Evolutionary conservation across 2,797 vertebrate genomes (phyloP).

Genomic region (Chrysolophus pictus): DNA sequence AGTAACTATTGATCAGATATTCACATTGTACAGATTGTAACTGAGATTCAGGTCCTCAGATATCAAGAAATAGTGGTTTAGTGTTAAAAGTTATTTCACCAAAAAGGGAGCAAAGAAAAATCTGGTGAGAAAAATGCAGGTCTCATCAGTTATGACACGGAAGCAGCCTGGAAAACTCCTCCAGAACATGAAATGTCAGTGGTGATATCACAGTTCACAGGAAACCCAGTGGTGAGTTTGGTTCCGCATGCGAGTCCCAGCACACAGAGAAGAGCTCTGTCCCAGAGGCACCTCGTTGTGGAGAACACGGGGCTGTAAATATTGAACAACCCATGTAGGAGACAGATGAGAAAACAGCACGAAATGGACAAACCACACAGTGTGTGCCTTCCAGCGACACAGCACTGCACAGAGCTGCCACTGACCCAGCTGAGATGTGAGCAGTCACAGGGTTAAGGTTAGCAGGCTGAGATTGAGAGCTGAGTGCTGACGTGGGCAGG

Average conservation of each 20-base stretch:
- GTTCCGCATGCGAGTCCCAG: neutral
- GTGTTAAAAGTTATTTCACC: neutral
- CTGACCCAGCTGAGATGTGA: neutral
- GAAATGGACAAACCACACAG: neutral
- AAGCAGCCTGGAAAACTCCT: constrained; percentile 3
- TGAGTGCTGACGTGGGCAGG: neutral
- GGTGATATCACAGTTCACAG: neutral
- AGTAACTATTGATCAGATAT: constrained; percentile 27
- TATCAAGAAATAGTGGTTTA: neutral
- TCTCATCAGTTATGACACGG: neutral
- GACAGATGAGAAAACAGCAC: neutral
- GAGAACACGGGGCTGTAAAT: neutral
- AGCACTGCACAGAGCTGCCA: neutral
- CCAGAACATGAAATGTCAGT: neutral
- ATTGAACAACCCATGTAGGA: neutral
- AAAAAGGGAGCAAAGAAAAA: constrained; percentile 10
- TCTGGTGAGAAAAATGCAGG: neutral
- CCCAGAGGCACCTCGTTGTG: neutral
- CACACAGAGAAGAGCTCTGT: neutral
- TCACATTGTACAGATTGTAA: neutral
- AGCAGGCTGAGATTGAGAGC: neutral
- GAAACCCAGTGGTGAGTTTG: neutral
- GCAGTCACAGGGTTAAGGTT: neutral
- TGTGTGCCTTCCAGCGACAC: neutral
- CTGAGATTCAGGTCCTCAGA: neutral